These are phyloP conservation scores for Anastrepha obliqua DNA, from an alignment of 1,140 invertebrate species.

Conservation along the genomic window DNA sequence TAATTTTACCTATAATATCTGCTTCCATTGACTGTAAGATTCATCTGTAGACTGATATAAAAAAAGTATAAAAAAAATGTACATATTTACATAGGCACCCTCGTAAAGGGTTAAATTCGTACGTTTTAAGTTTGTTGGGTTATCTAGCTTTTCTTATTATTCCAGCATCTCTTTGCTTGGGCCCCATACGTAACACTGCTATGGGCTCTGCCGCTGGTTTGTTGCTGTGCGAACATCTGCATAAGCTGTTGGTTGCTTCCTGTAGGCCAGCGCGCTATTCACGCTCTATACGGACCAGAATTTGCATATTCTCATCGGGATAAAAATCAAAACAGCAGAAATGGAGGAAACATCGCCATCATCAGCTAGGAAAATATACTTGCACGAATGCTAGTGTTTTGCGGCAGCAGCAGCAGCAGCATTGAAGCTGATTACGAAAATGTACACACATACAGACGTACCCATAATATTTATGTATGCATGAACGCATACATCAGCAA, in stretches of 20 bases:
- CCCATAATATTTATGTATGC: neutral
- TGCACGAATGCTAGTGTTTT: neutral
- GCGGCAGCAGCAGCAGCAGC: neutral
- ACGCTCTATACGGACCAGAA: neutral
- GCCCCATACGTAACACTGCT: neutral
- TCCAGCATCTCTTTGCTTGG: neutral
- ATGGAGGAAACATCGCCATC: neutral
- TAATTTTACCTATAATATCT: too few species aligned
- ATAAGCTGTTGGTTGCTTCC: slow-evolving; percentile 4
- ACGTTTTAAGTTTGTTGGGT: neutral
- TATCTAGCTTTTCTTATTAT: neutral
- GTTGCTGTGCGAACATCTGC: neutral
- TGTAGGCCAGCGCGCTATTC: neutral
- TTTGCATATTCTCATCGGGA: slow-evolving; percentile 46
- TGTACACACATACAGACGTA: neutral
- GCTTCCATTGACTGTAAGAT: too few species aligned
- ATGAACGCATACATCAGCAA: slow-evolving; percentile 14
- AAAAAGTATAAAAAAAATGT: too few species aligned
- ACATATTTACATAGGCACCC: too few species aligned
- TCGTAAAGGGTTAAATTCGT: too few species aligned
- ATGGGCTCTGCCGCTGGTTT: neutral
- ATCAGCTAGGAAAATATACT: slow-evolving; percentile 31
- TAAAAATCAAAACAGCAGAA: slow-evolving; percentile 27
- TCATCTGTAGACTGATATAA: too few species aligned
- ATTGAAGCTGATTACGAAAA: neutral